phyloP scores from a whole-genome alignment of 2,113 vertebrate genomes.

The Leptobrachium leishanense region DNA sequence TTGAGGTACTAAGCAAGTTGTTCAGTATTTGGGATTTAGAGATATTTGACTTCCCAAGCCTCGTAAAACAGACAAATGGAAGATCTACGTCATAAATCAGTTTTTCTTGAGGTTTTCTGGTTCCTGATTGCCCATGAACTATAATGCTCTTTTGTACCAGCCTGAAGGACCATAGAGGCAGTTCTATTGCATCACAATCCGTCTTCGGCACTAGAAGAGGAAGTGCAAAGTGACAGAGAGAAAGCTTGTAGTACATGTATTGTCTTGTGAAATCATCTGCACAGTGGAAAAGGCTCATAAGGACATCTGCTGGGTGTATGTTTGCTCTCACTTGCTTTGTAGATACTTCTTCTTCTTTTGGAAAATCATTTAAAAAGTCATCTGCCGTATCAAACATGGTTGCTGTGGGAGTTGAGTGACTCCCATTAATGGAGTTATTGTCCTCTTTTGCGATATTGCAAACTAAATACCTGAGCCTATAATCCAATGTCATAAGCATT shows the following conservation, averaged over 20 bases:
- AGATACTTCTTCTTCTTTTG: not conserved
- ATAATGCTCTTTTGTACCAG: slow-evolving; percentile 71
- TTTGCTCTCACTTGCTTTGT: not conserved
- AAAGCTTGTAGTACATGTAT: slow-evolving; percentile 66
- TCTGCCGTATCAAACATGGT: slow-evolving; percentile 22
- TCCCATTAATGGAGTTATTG: not conserved
- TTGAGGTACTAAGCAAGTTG: slow-evolving; percentile 62
- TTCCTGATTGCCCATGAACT: not conserved
- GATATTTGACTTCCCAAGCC: slow-evolving; percentile 63
- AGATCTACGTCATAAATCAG: slow-evolving; percentile 59
- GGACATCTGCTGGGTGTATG: slow-evolving; percentile 71
- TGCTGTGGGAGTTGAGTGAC: not conserved
- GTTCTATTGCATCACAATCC: slow-evolving; percentile 55
- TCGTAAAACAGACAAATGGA: slow-evolving; percentile 67
- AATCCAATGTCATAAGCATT: slow-evolving; percentile 60
- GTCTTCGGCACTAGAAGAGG: slow-evolving; percentile 69
- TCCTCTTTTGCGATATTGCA: not conserved
- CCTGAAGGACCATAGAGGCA: slow-evolving; percentile 67
- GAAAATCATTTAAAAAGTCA: slow-evolving; percentile 14
- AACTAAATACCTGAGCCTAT: slow-evolving; percentile 60
- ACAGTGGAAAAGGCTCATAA: slow-evolving; percentile 72
- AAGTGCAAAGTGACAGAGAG: slow-evolving; percentile 72
- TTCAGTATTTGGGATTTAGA: slow-evolving; percentile 78
- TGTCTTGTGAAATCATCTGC: slow-evolving; percentile 70
- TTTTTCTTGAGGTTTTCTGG: slow-evolving; percentile 47